Base-by-base conservation (phyloP, 2,888 invertebrate species). In the Amiota communis region DNA sequence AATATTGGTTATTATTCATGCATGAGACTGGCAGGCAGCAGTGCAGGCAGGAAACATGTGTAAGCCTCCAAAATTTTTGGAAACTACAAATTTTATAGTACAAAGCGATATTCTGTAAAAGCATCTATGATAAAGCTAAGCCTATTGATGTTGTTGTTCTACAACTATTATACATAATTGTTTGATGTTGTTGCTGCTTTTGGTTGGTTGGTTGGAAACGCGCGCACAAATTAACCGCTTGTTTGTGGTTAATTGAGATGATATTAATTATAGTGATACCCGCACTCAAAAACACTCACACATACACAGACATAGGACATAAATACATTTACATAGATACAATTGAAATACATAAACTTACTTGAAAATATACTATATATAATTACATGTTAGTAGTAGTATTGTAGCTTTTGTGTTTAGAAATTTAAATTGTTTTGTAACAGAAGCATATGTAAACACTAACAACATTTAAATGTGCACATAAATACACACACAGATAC, bases 211-310 rank as follows among this genome's bases (percentile, higher is more conserved):
- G 78, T 74, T 74, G 75, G 74, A 76, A 67, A 76, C 80, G 80
- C 79, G 79, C 75, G 76, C 76, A 78, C 80, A 80, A 82, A 79
- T 80, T 79, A 85, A 82, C 82, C 86, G 81, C 82, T 77, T 79
- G 81, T 86, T 86, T 81, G 86, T 77, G 86, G 85, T 84, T 86
- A 84, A 83, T 84, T 83, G 81, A 85, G 81, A 81, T 84, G 77
- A 78, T 81, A 84, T 84, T 82, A 83, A 85, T 83, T 83, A 85
- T 80, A 53, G 70, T 70, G 46, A 65, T 65, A 81, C 76, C 77
- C 78, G 76, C 75, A 76, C 74, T 74, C 77, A 51, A 64, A 23
- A 72, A 63, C 46, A 78, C 72, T 71, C 73, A 73, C 68, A 72
- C 70, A 74, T 70, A 76, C 70, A 59, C 64, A 77, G 13, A 78